Conservation (phyloP, 2,113 vertebrate species). For the Pholis gunnellus region DNA sequence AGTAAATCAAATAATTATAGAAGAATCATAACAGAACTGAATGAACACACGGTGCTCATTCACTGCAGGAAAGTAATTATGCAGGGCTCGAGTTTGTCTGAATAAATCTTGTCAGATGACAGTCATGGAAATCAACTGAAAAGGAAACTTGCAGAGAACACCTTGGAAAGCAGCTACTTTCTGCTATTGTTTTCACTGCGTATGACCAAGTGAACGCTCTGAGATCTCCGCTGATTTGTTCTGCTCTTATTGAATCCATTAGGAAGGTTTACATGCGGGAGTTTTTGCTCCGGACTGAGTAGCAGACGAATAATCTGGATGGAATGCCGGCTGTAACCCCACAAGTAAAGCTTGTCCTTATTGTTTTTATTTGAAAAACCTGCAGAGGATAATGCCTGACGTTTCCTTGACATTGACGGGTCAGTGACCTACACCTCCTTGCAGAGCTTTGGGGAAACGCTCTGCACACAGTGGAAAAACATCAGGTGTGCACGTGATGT, state of each 20-base stretch:
- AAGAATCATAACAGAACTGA: conserved; percentile 13
- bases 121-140: conserved; percentile 44
- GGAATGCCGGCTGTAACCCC: conserved; percentile 54
- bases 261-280: conserved; percentile 35
- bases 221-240: conserved; percentile 38
- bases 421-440: conserved; percentile 53
- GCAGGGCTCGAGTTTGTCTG: conserved; percentile 7
- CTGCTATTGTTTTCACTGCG: conserved; percentile 19
- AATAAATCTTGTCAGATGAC: conserved; percentile 11
- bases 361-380: conserved; percentile 65
- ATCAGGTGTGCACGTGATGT: conserved; percentile 45
- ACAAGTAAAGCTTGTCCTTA: conserved; percentile 36
- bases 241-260: conserved; percentile 54
- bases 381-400: conserved; percentile 51
- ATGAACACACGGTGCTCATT: neutral
- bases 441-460: conserved; percentile 41
- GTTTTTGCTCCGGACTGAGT: conserved; percentile 41
- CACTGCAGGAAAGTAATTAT: conserved; percentile 37
- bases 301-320: conserved; percentile 49
- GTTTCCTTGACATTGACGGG: conserved; percentile 58
- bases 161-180: conserved; percentile 1
- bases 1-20: conserved; percentile 20
- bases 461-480: conserved; percentile 45
- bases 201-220: conserved; percentile 8
- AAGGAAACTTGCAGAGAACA: neutral